phyloP scores from a whole-genome alignment of 2,888 invertebrate species.

The Tetranychus truncatus region DNA sequence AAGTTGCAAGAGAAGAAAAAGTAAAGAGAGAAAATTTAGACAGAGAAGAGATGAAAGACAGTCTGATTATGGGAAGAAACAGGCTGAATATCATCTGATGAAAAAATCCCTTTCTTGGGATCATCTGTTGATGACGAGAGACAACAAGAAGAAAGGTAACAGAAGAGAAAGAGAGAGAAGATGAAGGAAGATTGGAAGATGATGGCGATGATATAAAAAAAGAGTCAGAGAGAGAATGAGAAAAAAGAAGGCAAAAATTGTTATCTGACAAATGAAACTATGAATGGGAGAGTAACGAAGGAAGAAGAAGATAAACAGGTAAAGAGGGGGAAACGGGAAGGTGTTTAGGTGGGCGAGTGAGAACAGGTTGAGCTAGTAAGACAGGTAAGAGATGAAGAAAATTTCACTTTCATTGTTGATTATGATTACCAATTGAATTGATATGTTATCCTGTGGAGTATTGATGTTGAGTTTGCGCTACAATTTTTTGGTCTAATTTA shows the following conservation, averaged over 20 bases:
- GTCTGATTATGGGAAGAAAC: not conserved
- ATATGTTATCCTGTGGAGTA: not conserved
- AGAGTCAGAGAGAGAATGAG: slow-evolving; percentile 7
- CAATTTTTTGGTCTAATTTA: not conserved
- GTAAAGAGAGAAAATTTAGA: not conserved
- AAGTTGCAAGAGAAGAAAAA: not conserved
- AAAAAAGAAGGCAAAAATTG: not conserved
- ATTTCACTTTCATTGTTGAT: not conserved
- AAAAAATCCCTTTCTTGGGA: slow-evolving; percentile 1
- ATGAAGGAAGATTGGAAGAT: not conserved
- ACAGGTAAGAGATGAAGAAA: not conserved
- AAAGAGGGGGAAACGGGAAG: not conserved
- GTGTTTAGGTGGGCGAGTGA: slow-evolving; percentile 1
- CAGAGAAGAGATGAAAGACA: not conserved
- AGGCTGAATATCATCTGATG: not conserved
- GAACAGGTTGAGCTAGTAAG: not conserved
- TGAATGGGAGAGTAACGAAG: not conserved
- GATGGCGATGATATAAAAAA: not conserved
- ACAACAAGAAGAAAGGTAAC: not conserved
- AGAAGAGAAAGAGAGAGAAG: not conserved
- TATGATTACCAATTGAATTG: not conserved
- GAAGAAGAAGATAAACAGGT: slow-evolving; percentile 1
- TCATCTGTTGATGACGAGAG: not conserved
- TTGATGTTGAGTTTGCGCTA: not conserved
- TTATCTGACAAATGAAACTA: not conserved